Base-by-base conservation (phyloP, 2,113 vertebrate genomes). In the Lophius piscatorius region DNA sequence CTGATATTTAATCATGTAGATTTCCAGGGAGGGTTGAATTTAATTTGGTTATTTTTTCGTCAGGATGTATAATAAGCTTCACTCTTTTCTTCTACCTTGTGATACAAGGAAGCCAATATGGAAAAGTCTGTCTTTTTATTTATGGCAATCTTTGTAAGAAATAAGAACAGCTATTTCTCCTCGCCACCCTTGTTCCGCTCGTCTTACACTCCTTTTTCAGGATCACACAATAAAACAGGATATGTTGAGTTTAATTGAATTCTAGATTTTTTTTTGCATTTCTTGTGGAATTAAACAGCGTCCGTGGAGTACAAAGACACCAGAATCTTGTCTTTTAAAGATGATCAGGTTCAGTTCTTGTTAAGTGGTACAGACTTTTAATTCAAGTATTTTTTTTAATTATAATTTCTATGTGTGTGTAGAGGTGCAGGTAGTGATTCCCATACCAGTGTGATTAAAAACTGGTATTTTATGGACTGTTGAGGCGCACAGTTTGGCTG, bases 11-110 rank as follows among this genome's bases (percentile, higher is more conserved):
- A 61, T 76, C 29, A 34, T 54, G 23, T 61, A 63, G 40, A 81
- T 80, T 77, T 78, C 75, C 62, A 56, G 48, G 52, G 61, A 51
- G 67, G 45, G 20, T 63, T 70, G 33, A 63, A 45, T 75, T 77
- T 59, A 77, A 76, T 83, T 73, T 51, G n/a, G 17, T 46, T 70
- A 31, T 60, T 54, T 56, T 62, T 55, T 50, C n/a, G 24, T 74
- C 18, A 7, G 22, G 2, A 36, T 38, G 16, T 41, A 34, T 56
- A 14, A 50, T 80, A 58, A 46, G 18, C 45, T 40, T 39, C 11
- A 40, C 7, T n/a, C n/a, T 41, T n/a, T 63, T 38, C 44, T 52
- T 46, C 20, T 31, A 39, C 42, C 39, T 61, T 54, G 34, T 55
- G 48, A 42, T 67, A 24, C 3, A 42, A 71, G 13, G 16, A 38